Evolutionary conservation across 2,113 vertebrate genomes (phyloP).

Genomic region (Engystomops pustulosus): DNA sequence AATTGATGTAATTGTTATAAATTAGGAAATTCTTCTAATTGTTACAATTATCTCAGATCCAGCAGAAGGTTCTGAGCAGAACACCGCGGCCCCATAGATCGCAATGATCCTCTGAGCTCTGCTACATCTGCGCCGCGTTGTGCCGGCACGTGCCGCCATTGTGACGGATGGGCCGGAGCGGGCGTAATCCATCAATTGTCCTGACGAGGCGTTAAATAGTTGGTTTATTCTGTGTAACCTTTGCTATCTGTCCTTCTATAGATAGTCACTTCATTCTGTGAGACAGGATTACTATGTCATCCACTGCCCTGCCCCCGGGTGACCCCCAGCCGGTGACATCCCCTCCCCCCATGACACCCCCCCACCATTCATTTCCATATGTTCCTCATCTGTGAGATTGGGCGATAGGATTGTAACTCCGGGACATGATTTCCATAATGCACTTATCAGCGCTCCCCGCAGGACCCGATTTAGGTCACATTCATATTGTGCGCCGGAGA

Average conservation of each 20-base stretch:
- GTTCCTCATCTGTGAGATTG: slow-evolving; percentile 44
- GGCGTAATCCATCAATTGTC: slow-evolving; percentile 46
- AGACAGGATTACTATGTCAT: slow-evolving; percentile 36
- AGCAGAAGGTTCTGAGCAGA: background rate
- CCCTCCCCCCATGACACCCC: too few species aligned
- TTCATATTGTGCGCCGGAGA: slow-evolving; percentile 15
- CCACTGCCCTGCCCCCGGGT: background rate
- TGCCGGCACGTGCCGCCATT: background rate
- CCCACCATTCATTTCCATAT: slow-evolving; percentile 46
- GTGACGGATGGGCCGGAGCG: slow-evolving; percentile 16
- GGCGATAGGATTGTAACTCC: slow-evolving; percentile 18
- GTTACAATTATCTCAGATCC: too few species aligned
- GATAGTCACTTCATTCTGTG: slow-evolving; percentile 25
- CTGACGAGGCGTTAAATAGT: slow-evolving; percentile 52
- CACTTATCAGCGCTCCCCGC: slow-evolving; percentile 37
- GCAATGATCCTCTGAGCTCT: background rate
- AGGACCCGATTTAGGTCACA: slow-evolving; percentile 24
- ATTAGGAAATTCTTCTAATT: background rate
- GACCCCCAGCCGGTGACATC: background rate
- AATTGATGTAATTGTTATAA: background rate
- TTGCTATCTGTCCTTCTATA: slow-evolving; percentile 12
- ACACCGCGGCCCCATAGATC: background rate
- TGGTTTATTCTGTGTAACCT: slow-evolving; percentile 42
- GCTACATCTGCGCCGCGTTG: background rate
- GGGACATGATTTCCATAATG: slow-evolving; percentile 42